A percentile compares a stretch with the other conserved stretches of the same genome.
Evolutionary conservation across 2,797 vertebrate species (phyloP).

Genomic region (Carapus acus): DNA sequence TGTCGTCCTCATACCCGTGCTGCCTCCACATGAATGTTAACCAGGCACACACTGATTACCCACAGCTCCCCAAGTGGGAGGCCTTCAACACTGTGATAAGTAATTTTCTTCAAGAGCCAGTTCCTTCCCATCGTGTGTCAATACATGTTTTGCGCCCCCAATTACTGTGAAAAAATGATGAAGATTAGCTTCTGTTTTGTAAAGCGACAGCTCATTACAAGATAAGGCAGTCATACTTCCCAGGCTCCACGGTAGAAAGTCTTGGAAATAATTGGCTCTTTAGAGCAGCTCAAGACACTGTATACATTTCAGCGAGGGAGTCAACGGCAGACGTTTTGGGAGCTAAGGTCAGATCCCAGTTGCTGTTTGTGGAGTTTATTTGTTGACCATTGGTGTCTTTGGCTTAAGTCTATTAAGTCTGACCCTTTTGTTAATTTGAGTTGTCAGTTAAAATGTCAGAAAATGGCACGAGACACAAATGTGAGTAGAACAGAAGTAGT

Average conservation of each 20-base stretch:
- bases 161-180: slow-evolving; percentile 39
- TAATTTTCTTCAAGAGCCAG: slow-evolving; percentile 32
- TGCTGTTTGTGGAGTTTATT: not conserved
- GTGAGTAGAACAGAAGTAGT: too few relatives aligned
- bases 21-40: slow-evolving; percentile 49
- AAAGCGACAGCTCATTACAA: slow-evolving; percentile 38
- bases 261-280: slow-evolving; percentile 48
- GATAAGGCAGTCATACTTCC: slow-evolving; percentile 38
- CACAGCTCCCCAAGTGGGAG: slow-evolving; percentile 30
- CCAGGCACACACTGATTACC: slow-evolving; percentile 42
- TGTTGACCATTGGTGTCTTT: too few relatives aligned
- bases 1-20: slow-evolving; percentile 17
- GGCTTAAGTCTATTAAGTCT: too few relatives aligned
- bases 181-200: slow-evolving; percentile 41
- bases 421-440: too few relatives aligned
- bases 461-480: too few relatives aligned
- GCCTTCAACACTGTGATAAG: slow-evolving; percentile 32
- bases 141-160: slow-evolving; percentile 27
- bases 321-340: slow-evolving; percentile 26
- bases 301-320: slow-evolving; percentile 30
- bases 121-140: slow-evolving; percentile 29
- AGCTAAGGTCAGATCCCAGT: slow-evolving; percentile 6
- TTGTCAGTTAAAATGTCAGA: too few relatives aligned
- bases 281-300: slow-evolving; percentile 31
- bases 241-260: slow-evolving; percentile 13